Base-by-base conservation (phyloP, 2,888 invertebrate species). In the Eupithecia tripunctaria region DNA sequence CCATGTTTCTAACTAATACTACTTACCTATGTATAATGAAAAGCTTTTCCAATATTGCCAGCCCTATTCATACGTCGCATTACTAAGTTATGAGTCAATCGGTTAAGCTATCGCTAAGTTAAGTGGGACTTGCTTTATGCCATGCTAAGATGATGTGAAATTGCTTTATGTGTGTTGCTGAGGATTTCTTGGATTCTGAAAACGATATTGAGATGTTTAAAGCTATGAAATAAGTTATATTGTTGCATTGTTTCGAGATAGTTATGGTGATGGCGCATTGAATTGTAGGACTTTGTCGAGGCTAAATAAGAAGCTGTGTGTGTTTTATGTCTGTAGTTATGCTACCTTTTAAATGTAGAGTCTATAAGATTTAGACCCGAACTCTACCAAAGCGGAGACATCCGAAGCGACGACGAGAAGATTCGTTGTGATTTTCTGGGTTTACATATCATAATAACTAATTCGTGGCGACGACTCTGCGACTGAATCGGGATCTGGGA, bases 51-150 rank as follows among this genome's bases (percentile, higher is more conserved):
- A 21, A 51, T 25, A 14, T 56, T 10, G 56, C 25, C 74, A 75
- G 29, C 74, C 74, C 74, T 75, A 72, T 72, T 72, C 71, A 67
- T 62, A 47, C 67, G 74, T 75, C 76, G 75, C 74, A 75, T 76
- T 78, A 76, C 73, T 84, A 84, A 86, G 74, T 86, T 85, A 85
- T 85, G 82, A 80, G 77, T 81, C 85, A 82, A 86, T 87, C 85
- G 80, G 82, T 80, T 81, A 80, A 78, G 80, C 81, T 82, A 82
- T 82, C 84, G 78, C 73, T 78, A 79, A 82, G 77, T 79, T 82
- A 82, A 84, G 80, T 84, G 81, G 81, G 82, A 75, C 81, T 80
- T 80, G 74, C 76, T 83, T 82, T 78, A 80, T 80, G 81, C 75
- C 81, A 82, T 75, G 78, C 72, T 79, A 75, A 75, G 75, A 76